Evolutionary conservation across 2,888 invertebrate species (phyloP), one percentile per base, ranked within the genome.

Genomic region (Ganaspis brasiliensis): DNA sequence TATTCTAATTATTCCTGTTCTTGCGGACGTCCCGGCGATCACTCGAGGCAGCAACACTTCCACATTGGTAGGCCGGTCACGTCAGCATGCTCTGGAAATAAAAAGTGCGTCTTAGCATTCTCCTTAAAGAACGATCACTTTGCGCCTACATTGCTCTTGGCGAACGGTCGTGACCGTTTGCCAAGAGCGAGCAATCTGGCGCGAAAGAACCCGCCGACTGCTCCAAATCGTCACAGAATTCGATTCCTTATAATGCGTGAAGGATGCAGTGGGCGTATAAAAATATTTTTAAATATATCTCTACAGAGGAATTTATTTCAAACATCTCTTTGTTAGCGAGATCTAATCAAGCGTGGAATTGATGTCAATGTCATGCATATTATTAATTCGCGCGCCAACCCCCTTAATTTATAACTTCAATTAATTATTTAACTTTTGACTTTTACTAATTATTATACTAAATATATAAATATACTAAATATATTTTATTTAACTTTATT

Each of bases 41-140:
- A n/a, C n/a, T n/a, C n/a, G n/a, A 14, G 14, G n/a, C 45, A 82
- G 83, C 81, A 82, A 81, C 83, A 81, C 81, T 82, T 82, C 81
- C 81, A 80, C 78, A 81, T 82, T 81, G 81, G 81, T 67, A 67
- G 9, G 40, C 81, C 76, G 78, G 81, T 84, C 84, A 84, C 84
- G 84, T 84, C 81, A 80, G 81, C 82, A 76, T 82, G 80, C 79
- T 81, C 83, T 84, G 82, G 81, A 84, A 84, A 83, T 83, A 76
- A 84, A 82, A 84, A 84, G 81, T 83, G 55, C 77, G 78, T 79
- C 79, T 79, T 79, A 75, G 74, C 26, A 81, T 82, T 80, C 80
- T 56, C 72, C 67, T 52, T 40, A 72, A 24, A 55, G 61, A 77
- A 79, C 79, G 81, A 78, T 76, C 79, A 81, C 78, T 79, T 75